Base-by-base conservation (phyloP, 2,888 invertebrate species). In the Napeogenes sylphis region DNA sequence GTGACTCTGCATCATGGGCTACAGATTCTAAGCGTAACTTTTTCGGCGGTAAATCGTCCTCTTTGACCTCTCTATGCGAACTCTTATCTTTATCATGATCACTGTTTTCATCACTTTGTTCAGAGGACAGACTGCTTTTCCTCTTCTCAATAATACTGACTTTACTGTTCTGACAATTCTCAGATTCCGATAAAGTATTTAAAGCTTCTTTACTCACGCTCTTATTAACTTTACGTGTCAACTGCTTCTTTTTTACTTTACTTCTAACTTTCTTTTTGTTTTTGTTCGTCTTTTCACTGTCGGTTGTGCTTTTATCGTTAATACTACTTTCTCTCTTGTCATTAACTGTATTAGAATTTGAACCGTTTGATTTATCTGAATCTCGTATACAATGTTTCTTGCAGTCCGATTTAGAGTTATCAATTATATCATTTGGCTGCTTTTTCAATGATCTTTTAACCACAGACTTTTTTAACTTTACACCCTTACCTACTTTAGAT, bases 81-180 rank as follows among this genome's bases (percentile, higher is more conserved):
- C 74, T 78, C 65, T 80, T 81, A 53, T 83, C 82, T 72, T 83
- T 82, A 59, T 84, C 83, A 70, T 74, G 80, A 32, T 83, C 82
- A 47, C 75, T 73, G 54, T 77, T 76, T 4, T 78, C 75, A 8
- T 84, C 83, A n/a, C 85, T 85, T 56, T 84, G 83, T 54, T 88
- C 89, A 32, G 90, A 89, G 0, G 89, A 89, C 14, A 90, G 82
- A 78, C 89, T 88, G 65, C 87, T 90, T 75, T 90, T 87, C 67
- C 88, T 79, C 63, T 87, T 88, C 68, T 87, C 84, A 71, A 85
- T 83, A 75, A 88, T 85, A 82, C 80, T 82, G 73, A 83, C 78
- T 84, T 89, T 90, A 80, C 76, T 84, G 75, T 85, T 84, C 63
- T 82, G 83, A 73, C 81, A 75, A 69, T 78, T 84, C 65, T 87